A percentile compares a stretch with the other conserved stretches of the same genome.
phyloP scores from a whole-genome alignment of 1,140 invertebrate species.

The roundworm (Caenorhabditis elegans) region DNA sequence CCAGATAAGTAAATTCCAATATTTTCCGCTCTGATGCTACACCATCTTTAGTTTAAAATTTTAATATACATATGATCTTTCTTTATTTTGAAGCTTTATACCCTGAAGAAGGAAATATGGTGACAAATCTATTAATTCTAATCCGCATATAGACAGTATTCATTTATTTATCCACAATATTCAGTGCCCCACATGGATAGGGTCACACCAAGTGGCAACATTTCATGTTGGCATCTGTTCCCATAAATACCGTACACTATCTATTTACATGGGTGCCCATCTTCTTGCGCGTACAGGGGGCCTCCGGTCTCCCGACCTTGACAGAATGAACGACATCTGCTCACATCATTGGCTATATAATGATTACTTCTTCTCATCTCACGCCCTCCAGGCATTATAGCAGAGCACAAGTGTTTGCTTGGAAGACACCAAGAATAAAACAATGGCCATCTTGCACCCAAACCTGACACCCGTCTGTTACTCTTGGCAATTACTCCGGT shows the following conservation, averaged over 20 bases:
- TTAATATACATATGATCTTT: too few relatives aligned
- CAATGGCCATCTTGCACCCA: slow-evolving; percentile 20
- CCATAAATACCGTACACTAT: background rate
- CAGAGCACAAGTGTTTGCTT: slow-evolving; percentile 24
- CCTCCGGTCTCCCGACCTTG: background rate
- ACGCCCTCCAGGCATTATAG: background rate
- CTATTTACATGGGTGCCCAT: background rate
- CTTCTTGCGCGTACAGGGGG: background rate
- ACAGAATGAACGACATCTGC: slow-evolving; percentile 15
- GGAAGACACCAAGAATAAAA: background rate
- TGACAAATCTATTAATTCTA: background rate
- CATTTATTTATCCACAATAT: background rate
- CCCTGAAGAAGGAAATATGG: too few relatives aligned
- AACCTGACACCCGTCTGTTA: slow-evolving; percentile 28
- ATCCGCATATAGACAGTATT: background rate
- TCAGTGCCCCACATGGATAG: background rate
- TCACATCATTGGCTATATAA: slow-evolving; percentile 23
- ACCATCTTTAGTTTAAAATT: too few relatives aligned
- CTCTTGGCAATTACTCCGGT: background rate
- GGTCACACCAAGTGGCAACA: slow-evolving; percentile 20
- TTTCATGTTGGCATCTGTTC: slow-evolving; percentile 17
- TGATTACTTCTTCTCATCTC: background rate
- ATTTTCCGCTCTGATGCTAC: too few relatives aligned
- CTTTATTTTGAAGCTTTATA: too few relatives aligned
- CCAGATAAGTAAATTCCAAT: too few relatives aligned